Evolutionary conservation across 2,113 vertebrate genomes (phyloP), one percentile per base, ranked within the genome.

Genomic region (Morone chrysops): DNA sequence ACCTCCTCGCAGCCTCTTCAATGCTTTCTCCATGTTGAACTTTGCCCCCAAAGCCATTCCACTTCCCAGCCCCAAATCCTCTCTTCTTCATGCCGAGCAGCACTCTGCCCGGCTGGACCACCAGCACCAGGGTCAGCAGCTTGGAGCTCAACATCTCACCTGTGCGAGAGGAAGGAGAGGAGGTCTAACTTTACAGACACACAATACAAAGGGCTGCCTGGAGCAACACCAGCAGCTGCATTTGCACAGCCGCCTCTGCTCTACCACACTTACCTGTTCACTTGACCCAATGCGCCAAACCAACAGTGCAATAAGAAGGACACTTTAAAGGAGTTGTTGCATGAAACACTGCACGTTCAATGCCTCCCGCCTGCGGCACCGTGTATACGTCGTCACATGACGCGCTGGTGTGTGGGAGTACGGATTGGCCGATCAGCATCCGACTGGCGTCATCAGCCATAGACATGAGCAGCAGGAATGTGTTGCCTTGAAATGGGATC

Each of bases 1-100:
- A 98, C 98, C 97, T 96, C 82, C 91, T 96, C 57, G 98, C 98
- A 10, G 95, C 98, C 0, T 96, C 95, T 76, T 99, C 97, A 11
- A 99, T 96, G 36, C 92, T 97, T 87, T 99, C 98, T 25, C 97
- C 97, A 0, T 91, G 90, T 54, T 99, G 93, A 31, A 99, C 97
- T 92, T 99, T 99, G 0, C 98, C 98, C 10, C 98, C 98, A 0
- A 99, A 99, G 13, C 98, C 98, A 5, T 99, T 99, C 97, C 98
- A 99, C 14, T 95, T 96, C 31, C 97, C 97, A 0, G 74, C 97
- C 22, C 98, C 97, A 2, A 99, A 99, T 0, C 98, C 97, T 0
- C 98, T 94, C 77, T 99, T 99, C 95, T 99, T 99, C 98, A 98
- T 96, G 56, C 98, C 98, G 85, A 99, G 94, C 40, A 99, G 95